Evolutionary conservation across 2,888 invertebrate genomes (phyloP), one percentile per base, ranked within the genome.

Genomic region (Priocnemis perturbator): DNA sequence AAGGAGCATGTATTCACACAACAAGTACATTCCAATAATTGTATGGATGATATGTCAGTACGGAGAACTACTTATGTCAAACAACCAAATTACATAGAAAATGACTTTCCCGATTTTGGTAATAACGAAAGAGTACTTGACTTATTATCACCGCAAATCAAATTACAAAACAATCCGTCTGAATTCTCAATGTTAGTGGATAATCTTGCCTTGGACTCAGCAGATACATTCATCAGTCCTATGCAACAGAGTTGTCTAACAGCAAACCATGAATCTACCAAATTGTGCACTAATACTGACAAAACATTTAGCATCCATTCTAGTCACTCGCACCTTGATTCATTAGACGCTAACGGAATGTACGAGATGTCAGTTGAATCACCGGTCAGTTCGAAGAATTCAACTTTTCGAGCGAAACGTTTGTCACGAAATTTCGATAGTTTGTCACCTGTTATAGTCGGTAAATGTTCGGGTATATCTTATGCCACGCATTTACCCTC

Each of bases 101-200:
- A 0, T 60, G 3, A 11, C 37, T 45, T 69, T 68, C 14, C 17
- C n/a, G 52, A 19, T 7, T 37, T 37, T 11, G 11, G 37, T 11
- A 50, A 30, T 15, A 45, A 30, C 14, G 72, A 84, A 45, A 64
- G 78, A 26, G 77, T 78, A 48, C 76, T 79, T n/a, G 83, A 85
- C 65, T 83, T 81, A 1, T 44, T 81, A 11, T 82, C 81, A 11
- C 74, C 81, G 14, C 62, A 52, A 15, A 7, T 23, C 47, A 73
- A 19, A 15, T 23, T 14, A 56, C 61, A 67, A 15, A 17, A 15
- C 5, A 56, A 60, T 30, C n/a, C n/a, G n/a, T 78, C 76, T 0
- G 78, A 87, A 14, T 85, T 87, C 62, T 88, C 87, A 3, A 64
- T 79, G 30, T 20, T 87, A 7, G 74, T 86, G 7, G 78, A 86